Conservation (phyloP, 2,113 vertebrate genomes). For the Corvus cornix region DNA sequence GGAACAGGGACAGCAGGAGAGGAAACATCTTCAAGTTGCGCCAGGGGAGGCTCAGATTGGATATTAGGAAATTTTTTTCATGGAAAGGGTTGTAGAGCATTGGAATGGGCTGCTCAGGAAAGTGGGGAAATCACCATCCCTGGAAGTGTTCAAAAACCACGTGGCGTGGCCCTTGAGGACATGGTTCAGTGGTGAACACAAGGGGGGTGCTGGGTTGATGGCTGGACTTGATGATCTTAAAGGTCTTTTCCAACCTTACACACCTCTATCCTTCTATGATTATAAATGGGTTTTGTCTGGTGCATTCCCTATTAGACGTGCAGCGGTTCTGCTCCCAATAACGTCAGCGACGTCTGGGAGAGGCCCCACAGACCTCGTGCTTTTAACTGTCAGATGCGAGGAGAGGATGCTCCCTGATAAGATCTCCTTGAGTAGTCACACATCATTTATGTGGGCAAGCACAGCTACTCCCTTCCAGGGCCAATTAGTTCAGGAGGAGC, state of each 20-base stretch:
- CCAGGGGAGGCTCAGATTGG: neutral
- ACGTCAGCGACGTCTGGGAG: neutral
- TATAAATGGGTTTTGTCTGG: neutral
- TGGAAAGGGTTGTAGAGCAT: neutral
- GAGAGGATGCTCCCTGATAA: neutral
- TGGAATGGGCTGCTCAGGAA: neutral
- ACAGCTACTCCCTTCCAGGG: neutral
- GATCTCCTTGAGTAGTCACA: neutral
- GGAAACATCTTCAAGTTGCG: accelerated
- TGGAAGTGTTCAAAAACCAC: neutral
- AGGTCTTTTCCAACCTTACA: neutral
- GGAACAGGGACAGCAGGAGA: neutral
- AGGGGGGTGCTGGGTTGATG: neutral
- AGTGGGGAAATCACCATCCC: neutral
- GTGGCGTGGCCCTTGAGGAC: neutral
- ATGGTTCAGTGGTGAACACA: neutral
- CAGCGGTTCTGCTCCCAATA: neutral
- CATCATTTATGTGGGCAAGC: neutral
- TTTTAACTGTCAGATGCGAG: neutral
- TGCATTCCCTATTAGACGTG: neutral
- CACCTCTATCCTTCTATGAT: accelerated
- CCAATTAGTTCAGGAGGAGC: neutral
- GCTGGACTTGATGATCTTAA: neutral
- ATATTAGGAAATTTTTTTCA: accelerated
- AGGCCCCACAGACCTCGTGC: neutral